These are phyloP conservation scores for Drosophila pallidifrons DNA, from an alignment of 1,140 invertebrate species.

Conservation along the genomic window DNA sequence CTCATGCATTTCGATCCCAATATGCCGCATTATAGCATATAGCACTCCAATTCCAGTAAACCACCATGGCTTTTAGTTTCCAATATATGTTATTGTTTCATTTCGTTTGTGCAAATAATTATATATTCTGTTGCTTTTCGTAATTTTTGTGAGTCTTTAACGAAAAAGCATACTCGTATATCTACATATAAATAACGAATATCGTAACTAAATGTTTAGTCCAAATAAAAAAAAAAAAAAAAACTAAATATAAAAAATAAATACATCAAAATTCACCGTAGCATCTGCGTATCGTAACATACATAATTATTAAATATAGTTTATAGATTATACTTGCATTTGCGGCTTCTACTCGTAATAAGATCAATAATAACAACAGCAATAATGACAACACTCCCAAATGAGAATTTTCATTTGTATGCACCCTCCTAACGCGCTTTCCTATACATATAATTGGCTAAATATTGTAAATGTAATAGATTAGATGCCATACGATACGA, in stretches of 20 bases:
- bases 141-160: slow-evolving; percentile 69
- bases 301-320: slow-evolving; percentile 50
- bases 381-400: slow-evolving; percentile 52
- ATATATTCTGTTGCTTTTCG: slow-evolving; percentile 76
- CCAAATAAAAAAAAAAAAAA: slow-evolving; percentile 28
- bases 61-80: slow-evolving; percentile 76
- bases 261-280: slow-evolving; percentile 45
- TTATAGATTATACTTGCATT: slow-evolving; percentile 66
- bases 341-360: slow-evolving; percentile 58
- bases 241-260: slow-evolving; percentile 40
- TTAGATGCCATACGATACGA: slow-evolving; percentile 37
- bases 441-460: slow-evolving; percentile 61
- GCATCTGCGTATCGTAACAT: slow-evolving; percentile 45
- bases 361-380: slow-evolving; percentile 46
- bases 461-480: slow-evolving; percentile 44
- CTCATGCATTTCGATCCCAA: slow-evolving; percentile 45
- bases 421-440: slow-evolving; percentile 70
- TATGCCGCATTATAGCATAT: slow-evolving; percentile 50
- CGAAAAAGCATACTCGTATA: slow-evolving; percentile 61
- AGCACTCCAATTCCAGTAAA: slow-evolving; percentile 50
- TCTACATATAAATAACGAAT: slow-evolving; percentile 40
- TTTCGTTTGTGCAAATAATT: slow-evolving; percentile 76
- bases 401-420: slow-evolving; percentile 62
- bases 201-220: slow-evolving; percentile 72
- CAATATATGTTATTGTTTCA: slow-evolving; percentile 70